Evolutionary conservation across 2,888 invertebrate genomes (phyloP), one percentile per base, ranked within the genome.

Genomic region (Acrobasis consociella): DNA sequence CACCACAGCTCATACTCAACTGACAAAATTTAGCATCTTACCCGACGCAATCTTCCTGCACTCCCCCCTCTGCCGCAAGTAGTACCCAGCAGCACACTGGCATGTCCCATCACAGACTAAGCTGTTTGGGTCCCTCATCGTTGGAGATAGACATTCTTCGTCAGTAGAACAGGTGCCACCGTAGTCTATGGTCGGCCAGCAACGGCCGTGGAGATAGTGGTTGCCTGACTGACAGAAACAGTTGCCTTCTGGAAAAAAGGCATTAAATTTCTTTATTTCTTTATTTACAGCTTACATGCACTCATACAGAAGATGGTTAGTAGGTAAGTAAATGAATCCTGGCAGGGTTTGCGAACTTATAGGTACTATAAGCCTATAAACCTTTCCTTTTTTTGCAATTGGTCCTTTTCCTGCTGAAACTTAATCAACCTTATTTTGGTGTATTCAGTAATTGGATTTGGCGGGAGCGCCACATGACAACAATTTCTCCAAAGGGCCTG

Each of bases 171-270:
- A 93, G 0, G 68, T 0, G 0, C 71, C 76, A 0, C 86, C 88
- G 51, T 72, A 82, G 15, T 72, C 77, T 0, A 62, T 50, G 0
- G 80, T 68, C 0, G 64, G 69, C 93, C 93, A 92, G 65, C 93
- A 93, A 0, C 92, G 81, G 0, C 91, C 91, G 1, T 67, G 67
- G 72, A 85, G 80, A 77, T 86, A 93, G 65, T 91, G 89, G 69
- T 75, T 71, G 0, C 81, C 83, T 0, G 74, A 55, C 9, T 75
- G 77, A 49, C 93, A 93, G 60, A 38, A 64, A 64, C 93, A 93
- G 9, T 59, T 64, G 0, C 87, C 89, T 63, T 65, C 80, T 78
- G 71, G 1, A 65, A 70, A 51, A 39, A 38, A 49, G 2, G 9
- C 8, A 31, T 22, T 22, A n/a, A n/a, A n/a, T n/a, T n/a, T n/a